A percentile compares a stretch with the other conserved stretches of the same genome.
These are phyloP conservation scores for Nasonia oneida DNA, from an alignment of 2,888 invertebrate genomes.

Conservation along the genomic window DNA sequence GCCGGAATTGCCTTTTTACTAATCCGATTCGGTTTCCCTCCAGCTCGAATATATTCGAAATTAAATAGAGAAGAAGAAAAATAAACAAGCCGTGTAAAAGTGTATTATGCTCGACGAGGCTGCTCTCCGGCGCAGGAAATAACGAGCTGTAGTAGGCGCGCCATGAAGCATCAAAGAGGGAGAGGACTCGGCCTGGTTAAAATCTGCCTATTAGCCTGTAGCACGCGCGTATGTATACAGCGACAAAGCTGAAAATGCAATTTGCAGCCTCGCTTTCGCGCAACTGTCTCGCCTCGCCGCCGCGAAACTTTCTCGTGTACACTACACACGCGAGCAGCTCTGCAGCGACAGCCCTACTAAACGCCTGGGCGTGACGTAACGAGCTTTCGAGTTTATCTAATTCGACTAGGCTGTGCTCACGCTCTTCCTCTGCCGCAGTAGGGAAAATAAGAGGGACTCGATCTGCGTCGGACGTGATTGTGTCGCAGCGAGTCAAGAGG, in stretches of 20 bases:
- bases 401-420: slow-evolving; percentile 13
- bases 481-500: background rate
- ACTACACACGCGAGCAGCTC: background rate
- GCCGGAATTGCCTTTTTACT: background rate
- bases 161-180: background rate
- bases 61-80: background rate
- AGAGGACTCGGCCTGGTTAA: slow-evolving; percentile 34
- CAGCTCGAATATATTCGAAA: slow-evolving; percentile 12
- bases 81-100: background rate
- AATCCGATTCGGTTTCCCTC: background rate
- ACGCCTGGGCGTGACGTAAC: slow-evolving; percentile 55
- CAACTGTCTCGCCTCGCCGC: slow-evolving; percentile 47
- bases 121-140: background rate
- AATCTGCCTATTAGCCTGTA: slow-evolving; percentile 51
- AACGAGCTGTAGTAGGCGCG: background rate
- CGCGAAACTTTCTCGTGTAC: slow-evolving; percentile 28
- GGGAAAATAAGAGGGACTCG: slow-evolving; percentile 18
- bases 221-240: slow-evolving; percentile 6
- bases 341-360: slow-evolving; percentile 32
- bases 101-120: background rate
- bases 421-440: background rate
- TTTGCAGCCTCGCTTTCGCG: slow-evolving; percentile 62
- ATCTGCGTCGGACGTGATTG: slow-evolving; percentile 31
- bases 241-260: slow-evolving; percentile 65
- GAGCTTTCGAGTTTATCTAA: slow-evolving; percentile 61